Evolutionary conservation across 2,888 invertebrate species (phyloP).

Genomic region (Eustalomyia histrio): DNA sequence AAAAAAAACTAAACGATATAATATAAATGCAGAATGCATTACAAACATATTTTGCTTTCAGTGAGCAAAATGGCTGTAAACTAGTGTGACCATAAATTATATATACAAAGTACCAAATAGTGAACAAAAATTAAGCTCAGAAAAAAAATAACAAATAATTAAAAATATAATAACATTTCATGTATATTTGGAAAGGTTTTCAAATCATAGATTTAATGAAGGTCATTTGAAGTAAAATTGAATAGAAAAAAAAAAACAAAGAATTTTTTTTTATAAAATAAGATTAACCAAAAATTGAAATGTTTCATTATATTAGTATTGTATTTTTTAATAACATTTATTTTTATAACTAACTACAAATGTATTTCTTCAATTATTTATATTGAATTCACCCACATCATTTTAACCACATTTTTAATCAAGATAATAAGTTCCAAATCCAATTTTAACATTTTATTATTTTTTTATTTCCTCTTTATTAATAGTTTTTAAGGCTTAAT

Average conservation of each 20-base stretch:
- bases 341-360: neutral
- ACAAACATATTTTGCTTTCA: too few relatives aligned
- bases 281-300: neutral
- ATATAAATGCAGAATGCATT: too few relatives aligned
- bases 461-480: conserved; percentile 3
- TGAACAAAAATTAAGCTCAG: neutral
- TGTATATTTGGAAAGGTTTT: conserved; percentile 25
- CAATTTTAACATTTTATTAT: conserved; percentile 12
- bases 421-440: neutral
- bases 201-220: conserved; percentile 26
- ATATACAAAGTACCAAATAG: too few relatives aligned
- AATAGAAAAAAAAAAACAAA: conserved; percentile 1
- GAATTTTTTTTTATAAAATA: conserved; percentile 1
- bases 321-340: neutral
- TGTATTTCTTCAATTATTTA: neutral
- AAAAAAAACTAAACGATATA: too few relatives aligned
- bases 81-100: too few relatives aligned
- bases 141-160: neutral
- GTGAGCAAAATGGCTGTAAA: too few relatives aligned
- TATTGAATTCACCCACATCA: conserved; percentile 15
- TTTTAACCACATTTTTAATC: conserved; percentile 1
- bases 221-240: conserved; percentile 17
- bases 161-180: conserved; percentile 7
- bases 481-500: conserved; percentile 12
- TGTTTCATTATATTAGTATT: neutral